Evolutionary conservation across 2,797 vertebrate genomes (phyloP).

Genomic region (Pangasius sanitwongsei): DNA sequence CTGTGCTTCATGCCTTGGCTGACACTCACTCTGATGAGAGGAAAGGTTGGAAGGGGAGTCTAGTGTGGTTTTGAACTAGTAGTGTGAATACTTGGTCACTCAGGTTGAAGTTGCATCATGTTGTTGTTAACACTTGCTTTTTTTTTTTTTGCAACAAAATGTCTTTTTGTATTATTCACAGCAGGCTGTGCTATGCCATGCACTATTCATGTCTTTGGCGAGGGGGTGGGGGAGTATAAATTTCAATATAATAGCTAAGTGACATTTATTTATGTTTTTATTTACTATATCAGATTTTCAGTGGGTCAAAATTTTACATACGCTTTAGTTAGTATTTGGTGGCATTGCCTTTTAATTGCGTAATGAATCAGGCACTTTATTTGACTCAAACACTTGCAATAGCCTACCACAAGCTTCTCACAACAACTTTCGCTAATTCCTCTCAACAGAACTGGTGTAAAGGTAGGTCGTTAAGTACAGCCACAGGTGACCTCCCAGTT

Average conservation of each 20-base stretch:
- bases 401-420: not conserved
- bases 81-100: not conserved
- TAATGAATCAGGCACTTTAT: not conserved
- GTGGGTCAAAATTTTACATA: not conserved
- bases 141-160: too few species aligned
- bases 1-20: not conserved
- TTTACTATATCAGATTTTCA: not conserved
- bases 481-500: not conserved
- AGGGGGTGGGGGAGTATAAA: not conserved
- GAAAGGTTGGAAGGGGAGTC: not conserved
- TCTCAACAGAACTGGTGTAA: not conserved
- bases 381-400: not conserved
- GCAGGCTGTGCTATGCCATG: not conserved
- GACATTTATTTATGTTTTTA: not conserved
- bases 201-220: not conserved
- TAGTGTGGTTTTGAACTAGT: not conserved
- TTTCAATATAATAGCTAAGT: not conserved
- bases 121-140: not conserved
- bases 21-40: not conserved
- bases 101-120: not conserved
- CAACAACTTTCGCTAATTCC: not conserved
- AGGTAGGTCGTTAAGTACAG: not conserved
- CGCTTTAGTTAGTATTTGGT: not conserved
- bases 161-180: too few species aligned
- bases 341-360: not conserved